phyloP scores from a whole-genome alignment of 1,140 invertebrate genomes.

The Parasteatoda tepidariorum region DNA sequence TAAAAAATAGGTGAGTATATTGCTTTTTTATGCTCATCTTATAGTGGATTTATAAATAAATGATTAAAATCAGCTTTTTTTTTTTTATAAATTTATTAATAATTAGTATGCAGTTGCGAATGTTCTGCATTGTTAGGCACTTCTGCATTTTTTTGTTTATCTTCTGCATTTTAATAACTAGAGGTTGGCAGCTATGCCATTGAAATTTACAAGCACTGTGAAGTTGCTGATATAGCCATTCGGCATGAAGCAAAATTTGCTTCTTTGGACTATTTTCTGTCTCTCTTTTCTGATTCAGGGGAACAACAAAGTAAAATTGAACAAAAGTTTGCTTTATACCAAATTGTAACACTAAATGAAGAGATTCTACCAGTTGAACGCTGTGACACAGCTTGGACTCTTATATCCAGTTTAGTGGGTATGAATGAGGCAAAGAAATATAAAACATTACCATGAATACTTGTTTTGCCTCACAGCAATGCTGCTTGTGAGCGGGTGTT shows the following conservation, averaged over 20 bases:
- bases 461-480: constrained; percentile 6
- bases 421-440: not conserved
- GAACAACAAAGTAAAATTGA: not conserved
- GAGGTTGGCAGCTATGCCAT: not conserved
- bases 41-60: too few species aligned
- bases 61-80: too few species aligned
- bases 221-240: not conserved
- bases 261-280: not conserved
- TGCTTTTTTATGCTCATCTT: too few species aligned
- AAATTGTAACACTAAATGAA: not conserved
- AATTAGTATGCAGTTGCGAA: too few species aligned
- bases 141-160: too few species aligned
- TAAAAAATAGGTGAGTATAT: too few species aligned
- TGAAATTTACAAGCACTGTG: not conserved
- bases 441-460: not conserved
- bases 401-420: not conserved
- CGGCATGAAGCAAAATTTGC: not conserved
- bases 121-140: too few species aligned
- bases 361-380: not conserved
- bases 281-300: not conserved
- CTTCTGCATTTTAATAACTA: too few species aligned
- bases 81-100: too few species aligned
- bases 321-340: not conserved
- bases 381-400: not conserved
- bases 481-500: constrained; percentile 7